Evolutionary conservation across 2,888 invertebrate genomes (phyloP), one percentile per base, ranked within the genome.

Genomic region (Yponomeuta evonymella): DNA sequence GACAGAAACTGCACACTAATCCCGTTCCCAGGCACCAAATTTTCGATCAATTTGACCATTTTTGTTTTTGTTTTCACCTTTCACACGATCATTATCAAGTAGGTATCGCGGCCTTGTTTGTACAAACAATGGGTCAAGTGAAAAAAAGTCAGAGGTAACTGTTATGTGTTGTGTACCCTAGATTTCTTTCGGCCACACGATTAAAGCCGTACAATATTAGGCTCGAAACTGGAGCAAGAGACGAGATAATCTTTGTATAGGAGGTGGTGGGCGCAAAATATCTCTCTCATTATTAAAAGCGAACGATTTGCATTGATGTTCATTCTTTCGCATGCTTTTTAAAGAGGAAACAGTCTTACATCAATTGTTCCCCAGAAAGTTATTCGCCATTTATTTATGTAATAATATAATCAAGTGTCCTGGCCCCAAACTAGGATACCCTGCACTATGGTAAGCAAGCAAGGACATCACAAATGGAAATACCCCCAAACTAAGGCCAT

Each of bases 221-320:
- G 15, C 43, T 36, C n/a, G 15, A 67, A 67, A 36, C 36, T 43
- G 43, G 67, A 43, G 67, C 67, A 64, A 64, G 29, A 29, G 12
- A 6, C 29, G 11, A 23, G 64, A 23, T 30, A 64, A 64, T 30
- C 36, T 67, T 67, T n/a, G 67, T 3, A 36, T 0, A 0, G 0
- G 12, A 30, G 68, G 29, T 68, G 48, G 51, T 51, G 68, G 48
- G 68, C 51, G 67, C 48, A 48, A 51, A 30, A 29, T 68, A 29
- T 67, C 23, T 12, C 51, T 68, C 51, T 29, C 68, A 68, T 68
- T 68, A 68, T 23, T n/a, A 48, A 51, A 51, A 51, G 68, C 68
- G 51, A 51, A 68, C 29, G n/a, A 30, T 51, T 51, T 51, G 29
- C 68, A 51, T 51, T 68, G 67, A 12, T 2, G 51, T 58, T 0